A percentile compares a stretch with the other conserved stretches of the same genome.
Evolutionary conservation across 2,797 vertebrate genomes (phyloP).

Genomic region (Tachyglossus aculeatus): DNA sequence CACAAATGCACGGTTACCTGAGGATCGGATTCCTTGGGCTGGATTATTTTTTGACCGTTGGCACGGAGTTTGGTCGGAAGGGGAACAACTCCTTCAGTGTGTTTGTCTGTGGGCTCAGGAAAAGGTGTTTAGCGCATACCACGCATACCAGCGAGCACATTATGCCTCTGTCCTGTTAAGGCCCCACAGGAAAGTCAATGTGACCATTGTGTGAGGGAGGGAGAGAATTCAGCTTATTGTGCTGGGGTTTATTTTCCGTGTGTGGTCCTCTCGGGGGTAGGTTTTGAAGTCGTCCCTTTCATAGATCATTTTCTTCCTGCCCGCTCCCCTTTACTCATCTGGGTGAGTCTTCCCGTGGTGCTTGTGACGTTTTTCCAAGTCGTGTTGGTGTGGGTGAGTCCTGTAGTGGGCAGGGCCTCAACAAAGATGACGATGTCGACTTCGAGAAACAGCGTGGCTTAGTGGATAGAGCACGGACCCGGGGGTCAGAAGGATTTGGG

Average conservation of each 20-base stretch:
- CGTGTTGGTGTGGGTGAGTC: too few relatives aligned
- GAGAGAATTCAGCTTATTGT: neutral
- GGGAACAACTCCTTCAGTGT: neutral
- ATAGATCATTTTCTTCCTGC: neutral
- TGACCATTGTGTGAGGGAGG: constrained; percentile 18
- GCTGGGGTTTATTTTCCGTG: neutral
- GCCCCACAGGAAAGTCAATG: neutral
- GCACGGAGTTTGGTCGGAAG: neutral
- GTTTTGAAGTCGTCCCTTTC: constrained; percentile 9
- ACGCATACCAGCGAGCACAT: neutral
- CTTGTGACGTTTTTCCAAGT: too few relatives aligned
- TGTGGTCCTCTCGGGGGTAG: neutral
- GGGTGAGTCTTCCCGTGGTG: too few relatives aligned
- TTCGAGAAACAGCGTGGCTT: neutral
- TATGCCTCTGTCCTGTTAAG: neutral
- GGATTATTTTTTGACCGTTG: constrained; percentile 1
- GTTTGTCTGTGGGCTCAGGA: constrained; percentile 2
- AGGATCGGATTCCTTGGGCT: neutral
- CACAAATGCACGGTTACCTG: too few relatives aligned
- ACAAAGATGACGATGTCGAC: neutral
- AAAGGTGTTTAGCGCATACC: neutral
- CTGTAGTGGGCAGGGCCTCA: neutral
- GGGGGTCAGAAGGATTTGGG: too few relatives aligned
- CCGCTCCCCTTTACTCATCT: too few relatives aligned
- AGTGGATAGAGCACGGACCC: too few relatives aligned